Conservation (phyloP, 1,140 invertebrate species). For the Papilio aristodemus region DNA sequence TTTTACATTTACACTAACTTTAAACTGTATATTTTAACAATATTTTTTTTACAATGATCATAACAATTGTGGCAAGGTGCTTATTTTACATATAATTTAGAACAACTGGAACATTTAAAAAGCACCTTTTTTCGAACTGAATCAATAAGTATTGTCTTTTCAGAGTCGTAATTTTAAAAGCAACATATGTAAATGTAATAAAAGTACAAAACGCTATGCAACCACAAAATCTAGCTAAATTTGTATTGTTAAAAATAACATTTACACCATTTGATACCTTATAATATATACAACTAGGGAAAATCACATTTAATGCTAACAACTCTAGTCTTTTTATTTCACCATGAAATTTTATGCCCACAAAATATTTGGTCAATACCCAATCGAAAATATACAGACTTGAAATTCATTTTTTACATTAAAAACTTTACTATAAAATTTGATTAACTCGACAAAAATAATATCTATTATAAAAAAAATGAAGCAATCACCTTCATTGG, state of each 20-base stretch:
- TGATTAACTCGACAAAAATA: neutral
- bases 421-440: neutral
- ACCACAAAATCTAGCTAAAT: conserved; percentile 72
- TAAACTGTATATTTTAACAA: conserved; percentile 23
- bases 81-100: conserved; percentile 24
- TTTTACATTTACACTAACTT: conserved; percentile 27
- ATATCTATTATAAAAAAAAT: neutral
- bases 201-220: conserved; percentile 77
- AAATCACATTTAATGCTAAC: conserved; percentile 70
- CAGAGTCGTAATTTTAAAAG: conserved; percentile 45
- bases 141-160: conserved; percentile 27
- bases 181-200: conserved; percentile 53
- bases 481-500: no score
- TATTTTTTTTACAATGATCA: conserved; percentile 20
- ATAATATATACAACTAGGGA: conserved; percentile 75
- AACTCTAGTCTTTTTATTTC: conserved; percentile 19
- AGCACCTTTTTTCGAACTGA: conserved; percentile 36
- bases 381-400: neutral
- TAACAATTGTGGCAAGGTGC: conserved; percentile 39
- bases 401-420: neutral
- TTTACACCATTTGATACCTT: conserved; percentile 72
- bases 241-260: conserved; percentile 72
- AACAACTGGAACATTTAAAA: conserved; percentile 32
- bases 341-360: conserved; percentile 22
- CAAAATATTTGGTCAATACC: neutral